These are phyloP conservation scores for Epinephelus awoara DNA, from an alignment of 2,797 vertebrate genomes.

Conservation along the genomic window DNA sequence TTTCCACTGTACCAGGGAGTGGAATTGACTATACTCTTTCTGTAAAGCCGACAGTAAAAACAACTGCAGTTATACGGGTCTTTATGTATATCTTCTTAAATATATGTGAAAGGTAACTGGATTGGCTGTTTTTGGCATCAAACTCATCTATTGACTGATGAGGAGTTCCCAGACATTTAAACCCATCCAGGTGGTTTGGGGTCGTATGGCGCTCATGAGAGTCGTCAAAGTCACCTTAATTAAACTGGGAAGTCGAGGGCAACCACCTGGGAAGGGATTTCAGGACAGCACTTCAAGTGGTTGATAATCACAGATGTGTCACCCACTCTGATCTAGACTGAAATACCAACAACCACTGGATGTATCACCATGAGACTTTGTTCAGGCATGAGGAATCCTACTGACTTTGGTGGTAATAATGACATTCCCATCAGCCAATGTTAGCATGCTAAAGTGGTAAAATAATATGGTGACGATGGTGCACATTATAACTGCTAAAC, in stretches of 20 bases:
- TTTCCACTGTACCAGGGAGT: constrained; percentile 4
- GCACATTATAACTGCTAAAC: too few relatives aligned
- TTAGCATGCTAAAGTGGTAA: too few relatives aligned
- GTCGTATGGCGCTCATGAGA: constrained; percentile 50
- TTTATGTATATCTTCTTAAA: neutral
- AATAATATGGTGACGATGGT: too few relatives aligned
- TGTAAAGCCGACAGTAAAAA: constrained; percentile 7
- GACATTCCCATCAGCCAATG: too few relatives aligned
- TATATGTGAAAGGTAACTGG: neutral
- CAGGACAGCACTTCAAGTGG: constrained; percentile 23
- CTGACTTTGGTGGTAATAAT: neutral
- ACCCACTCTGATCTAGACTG: neutral
- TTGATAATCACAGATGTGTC: constrained; percentile 27
- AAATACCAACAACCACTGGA: neutral
- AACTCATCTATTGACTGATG: constrained; percentile 11
- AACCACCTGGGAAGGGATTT: constrained; percentile 51
- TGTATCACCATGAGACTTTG: neutral
- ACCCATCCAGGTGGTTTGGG: constrained; percentile 46
- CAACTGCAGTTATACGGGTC: neutral
- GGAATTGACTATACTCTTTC: neutral
- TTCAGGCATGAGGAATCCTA: neutral
- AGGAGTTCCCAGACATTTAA: constrained; percentile 43
- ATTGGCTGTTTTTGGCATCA: neutral
- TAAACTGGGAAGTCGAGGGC: constrained; percentile 58
- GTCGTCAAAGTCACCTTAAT: constrained; percentile 62